Evolutionary conservation across 1,140 invertebrate genomes (phyloP).

Genomic region (Ceratitis capitata): DNA sequence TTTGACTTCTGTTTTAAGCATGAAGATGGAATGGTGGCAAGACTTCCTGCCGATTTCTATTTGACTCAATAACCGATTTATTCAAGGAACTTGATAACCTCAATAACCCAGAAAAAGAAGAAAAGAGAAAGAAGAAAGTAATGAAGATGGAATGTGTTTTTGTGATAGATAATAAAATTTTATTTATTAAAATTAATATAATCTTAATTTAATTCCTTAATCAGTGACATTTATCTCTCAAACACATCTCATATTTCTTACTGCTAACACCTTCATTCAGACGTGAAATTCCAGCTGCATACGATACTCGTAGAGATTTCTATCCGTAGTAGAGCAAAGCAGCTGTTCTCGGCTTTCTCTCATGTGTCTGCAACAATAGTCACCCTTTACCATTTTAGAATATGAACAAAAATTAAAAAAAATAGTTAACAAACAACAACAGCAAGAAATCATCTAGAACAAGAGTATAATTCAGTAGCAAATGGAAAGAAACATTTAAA

Average conservation of each 20-base stretch:
- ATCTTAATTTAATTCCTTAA: neutral
- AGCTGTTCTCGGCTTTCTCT: neutral
- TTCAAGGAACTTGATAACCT: too few species aligned
- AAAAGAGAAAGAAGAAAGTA: too few species aligned
- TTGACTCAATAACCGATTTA: too few species aligned
- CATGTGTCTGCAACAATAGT: neutral
- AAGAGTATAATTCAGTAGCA: neutral
- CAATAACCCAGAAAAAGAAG: too few species aligned
- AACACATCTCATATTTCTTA: constrained; percentile 2
- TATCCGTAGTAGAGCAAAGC: neutral
- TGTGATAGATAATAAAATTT: too few species aligned
- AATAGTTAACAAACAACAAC: neutral
- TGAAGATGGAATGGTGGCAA: too few species aligned
- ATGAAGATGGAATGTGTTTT: too few species aligned
- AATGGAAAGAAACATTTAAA: neutral
- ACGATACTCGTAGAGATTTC: neutral
- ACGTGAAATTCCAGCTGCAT: neutral
- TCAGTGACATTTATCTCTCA: neutral
- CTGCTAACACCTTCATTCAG: neutral
- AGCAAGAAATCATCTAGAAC: neutral
- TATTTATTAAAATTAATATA: neutral
- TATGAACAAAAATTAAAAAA: neutral
- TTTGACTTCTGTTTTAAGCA: too few species aligned
- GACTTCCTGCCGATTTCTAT: too few species aligned
- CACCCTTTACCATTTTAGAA: neutral